Evolutionary conservation across 2,113 vertebrate species (phyloP), one percentile per base, ranked within the genome.

Genomic region (Callipepla californica): DNA sequence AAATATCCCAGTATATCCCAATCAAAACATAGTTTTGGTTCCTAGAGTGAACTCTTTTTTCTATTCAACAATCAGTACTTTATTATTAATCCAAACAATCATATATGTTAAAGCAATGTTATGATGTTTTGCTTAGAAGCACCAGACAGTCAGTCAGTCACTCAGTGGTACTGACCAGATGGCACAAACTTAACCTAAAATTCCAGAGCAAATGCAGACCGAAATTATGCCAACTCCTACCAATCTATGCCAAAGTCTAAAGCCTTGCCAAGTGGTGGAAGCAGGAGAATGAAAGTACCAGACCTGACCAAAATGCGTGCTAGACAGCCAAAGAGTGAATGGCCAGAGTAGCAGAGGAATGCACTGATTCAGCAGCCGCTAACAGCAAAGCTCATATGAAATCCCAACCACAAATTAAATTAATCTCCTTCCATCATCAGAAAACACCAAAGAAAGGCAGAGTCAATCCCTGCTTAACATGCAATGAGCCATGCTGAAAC

Each of bases 401-500:
- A 92, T 76, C 93, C 83, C 79, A 94, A 93, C 94, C 93, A 95
- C 93, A 95, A 93, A 95, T 95, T 95, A 93, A 92, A 92, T 91
- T 89, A 93, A 92, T 92, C 87, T 95, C 85, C 66, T 93, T 87
- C 90, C 92, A 94, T 85, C 94, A 93, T 86, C 85, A 93, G 75
- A 94, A 95, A 96, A 96, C 90, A 94, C 90, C 85, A 94, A 94
- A 94, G 90, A 70, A 94, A 94, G 87, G 91, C 94, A 96, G 90
- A 94, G 82, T 65, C 76, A 66, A 53, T 79, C 48, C 48, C 48
- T 12, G 38, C 38, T 66, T 53, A 63, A 63, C 38, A 45, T 85
- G 87, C 85, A 96, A 85, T 7, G 21, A 88, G 80, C 83, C 91
- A 94, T 76, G 88, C 55, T 96, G 82, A 89, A 95, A 93, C 72